Evolutionary conservation across 2,113 vertebrate species (phyloP).

Genomic region (Scomber japonicus): DNA sequence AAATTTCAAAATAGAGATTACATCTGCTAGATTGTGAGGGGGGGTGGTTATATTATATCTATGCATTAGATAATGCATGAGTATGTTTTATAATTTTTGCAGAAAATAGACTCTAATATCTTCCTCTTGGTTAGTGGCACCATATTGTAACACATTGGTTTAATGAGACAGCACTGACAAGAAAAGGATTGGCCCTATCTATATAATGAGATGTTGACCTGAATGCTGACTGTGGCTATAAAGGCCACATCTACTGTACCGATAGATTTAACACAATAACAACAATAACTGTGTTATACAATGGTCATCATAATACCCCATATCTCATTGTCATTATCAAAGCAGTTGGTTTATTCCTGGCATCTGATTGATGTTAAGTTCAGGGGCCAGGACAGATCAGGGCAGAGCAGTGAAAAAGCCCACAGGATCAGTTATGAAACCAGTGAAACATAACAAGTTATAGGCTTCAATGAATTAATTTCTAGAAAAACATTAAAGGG

Average conservation of each 20-base stretch:
- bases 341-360: conserved; percentile 50
- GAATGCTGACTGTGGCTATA: background rate
- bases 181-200: conserved; percentile 15
- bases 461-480: conserved; percentile 7
- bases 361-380: conserved; percentile 39
- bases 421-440: conserved; percentile 51
- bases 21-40: conserved; percentile 12
- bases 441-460: conserved; percentile 28
- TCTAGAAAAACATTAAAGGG: background rate
- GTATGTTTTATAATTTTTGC: background rate
- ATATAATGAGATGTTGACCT: conserved; percentile 49
- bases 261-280: conserved; percentile 43
- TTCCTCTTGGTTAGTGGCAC: conserved; percentile 7
- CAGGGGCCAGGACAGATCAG: conserved; percentile 31
- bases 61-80: conserved; percentile 21
- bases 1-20: conserved; percentile 17
- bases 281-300: conserved; percentile 54
- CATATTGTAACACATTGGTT: background rate
- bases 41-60: background rate
- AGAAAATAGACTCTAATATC: conserved; percentile 11
- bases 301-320: conserved; percentile 44
- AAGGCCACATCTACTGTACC: conserved; percentile 22
- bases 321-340: conserved; percentile 49
- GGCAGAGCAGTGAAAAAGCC: conserved; percentile 15
- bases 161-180: conserved; percentile 33